Percentiles rank a stretch among this genome's conserved stretches.
phyloP scores from a whole-genome alignment of 2,797 vertebrate genomes.

The Cuniculus paca region DNA sequence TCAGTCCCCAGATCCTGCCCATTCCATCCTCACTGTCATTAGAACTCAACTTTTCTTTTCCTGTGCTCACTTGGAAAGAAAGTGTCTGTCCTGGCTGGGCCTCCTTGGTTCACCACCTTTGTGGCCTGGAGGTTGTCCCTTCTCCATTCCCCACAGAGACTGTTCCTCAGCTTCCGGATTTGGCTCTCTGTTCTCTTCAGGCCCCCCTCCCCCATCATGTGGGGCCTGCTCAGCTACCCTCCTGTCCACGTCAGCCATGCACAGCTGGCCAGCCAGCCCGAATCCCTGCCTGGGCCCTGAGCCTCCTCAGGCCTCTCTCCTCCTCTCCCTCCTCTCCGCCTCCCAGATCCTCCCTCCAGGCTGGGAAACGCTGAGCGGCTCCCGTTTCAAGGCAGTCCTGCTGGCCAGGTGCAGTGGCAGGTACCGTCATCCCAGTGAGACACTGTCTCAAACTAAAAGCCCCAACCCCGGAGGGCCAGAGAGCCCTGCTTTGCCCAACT shows the following conservation, averaged over 20 bases:
- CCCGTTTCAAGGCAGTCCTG: too few relatives aligned
- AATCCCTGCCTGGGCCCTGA: not conserved
- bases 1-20: not conserved
- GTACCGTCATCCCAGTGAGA: not conserved
- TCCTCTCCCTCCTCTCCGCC: not conserved
- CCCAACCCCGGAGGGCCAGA: not conserved
- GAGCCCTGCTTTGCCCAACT: accelerated
- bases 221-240: not conserved
- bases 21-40: not conserved
- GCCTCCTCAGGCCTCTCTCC: too few relatives aligned
- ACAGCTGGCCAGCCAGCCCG: too few relatives aligned
- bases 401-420: not conserved
- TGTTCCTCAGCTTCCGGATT: not conserved
- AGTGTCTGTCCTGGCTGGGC: not conserved
- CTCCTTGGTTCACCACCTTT: not conserved
- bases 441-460: not conserved
- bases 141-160: not conserved
- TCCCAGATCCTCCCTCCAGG: not conserved
- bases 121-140: not conserved
- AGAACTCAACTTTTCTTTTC: not conserved
- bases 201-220: not conserved
- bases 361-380: not conserved
- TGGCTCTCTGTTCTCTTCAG: not conserved
- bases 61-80: accelerated
- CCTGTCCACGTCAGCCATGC: not conserved